These are phyloP conservation scores for Metallyticus violacea DNA, from an alignment of 2,888 invertebrate species.

Conservation along the genomic window DNA sequence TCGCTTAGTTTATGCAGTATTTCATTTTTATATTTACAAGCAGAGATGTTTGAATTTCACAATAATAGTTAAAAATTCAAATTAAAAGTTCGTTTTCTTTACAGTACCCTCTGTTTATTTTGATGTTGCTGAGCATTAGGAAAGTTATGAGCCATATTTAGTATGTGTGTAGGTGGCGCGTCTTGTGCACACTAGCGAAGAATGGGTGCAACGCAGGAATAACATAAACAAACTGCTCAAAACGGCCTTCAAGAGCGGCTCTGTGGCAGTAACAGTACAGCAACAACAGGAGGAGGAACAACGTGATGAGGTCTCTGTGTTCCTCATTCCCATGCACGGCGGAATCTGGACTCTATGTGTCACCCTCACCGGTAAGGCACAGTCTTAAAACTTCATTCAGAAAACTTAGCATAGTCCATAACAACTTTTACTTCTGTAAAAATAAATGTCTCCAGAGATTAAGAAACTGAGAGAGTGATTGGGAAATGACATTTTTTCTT, in stretches of 20 bases:
- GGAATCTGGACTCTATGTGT: slow-evolving; percentile 88
- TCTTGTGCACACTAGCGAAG: not conserved
- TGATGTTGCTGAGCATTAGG: too few relatives aligned
- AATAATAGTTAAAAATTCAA: too few relatives aligned
- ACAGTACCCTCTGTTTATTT: too few relatives aligned
- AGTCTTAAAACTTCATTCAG: not conserved
- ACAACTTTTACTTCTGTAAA: too few relatives aligned
- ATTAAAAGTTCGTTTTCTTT: too few relatives aligned
- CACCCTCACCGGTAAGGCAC: slow-evolving; percentile 67
- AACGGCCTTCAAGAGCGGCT: not conserved
- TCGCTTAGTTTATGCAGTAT: too few relatives aligned
- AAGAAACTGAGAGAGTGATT: too few relatives aligned
- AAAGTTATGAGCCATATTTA: not conserved
- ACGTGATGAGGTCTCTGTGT: slow-evolving; percentile 64
- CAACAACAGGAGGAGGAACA: slow-evolving; percentile 54
- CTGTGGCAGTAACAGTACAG: not conserved
- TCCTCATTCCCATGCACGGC: slow-evolving; percentile 84
- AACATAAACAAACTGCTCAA: not conserved
- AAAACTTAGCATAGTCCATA: not conserved
- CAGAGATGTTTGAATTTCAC: too few relatives aligned
- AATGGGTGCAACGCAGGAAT: not conserved
- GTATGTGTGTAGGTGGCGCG: not conserved
- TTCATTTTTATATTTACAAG: too few relatives aligned
- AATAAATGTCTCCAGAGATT: too few relatives aligned
- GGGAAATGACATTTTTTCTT: too few relatives aligned